Evolutionary conservation across 2,113 vertebrate genomes (phyloP), one percentile per base, ranked within the genome.

Genomic region (Leptodactylus fuscus): DNA sequence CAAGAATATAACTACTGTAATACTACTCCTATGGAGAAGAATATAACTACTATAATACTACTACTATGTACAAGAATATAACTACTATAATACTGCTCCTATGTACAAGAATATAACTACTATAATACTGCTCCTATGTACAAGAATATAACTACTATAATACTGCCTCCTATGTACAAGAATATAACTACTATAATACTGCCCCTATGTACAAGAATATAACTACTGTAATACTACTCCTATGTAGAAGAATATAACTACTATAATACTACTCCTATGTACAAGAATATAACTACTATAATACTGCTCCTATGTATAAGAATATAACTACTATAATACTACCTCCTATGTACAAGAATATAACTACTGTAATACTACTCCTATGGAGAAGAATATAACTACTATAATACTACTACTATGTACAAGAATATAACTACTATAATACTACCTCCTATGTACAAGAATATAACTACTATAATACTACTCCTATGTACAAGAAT

Each of bases 281-380:
- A 60, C 55, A 60, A 60, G 55, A 60, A 60, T 60, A 60, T 60
- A 60, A 60, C 55, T 60, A 27, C 55, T 60, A 60, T 60, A 60
- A 60, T 60, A 60, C 55, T 60, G 55, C 55, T 9, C 55, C 55
- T 60, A 60, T 60, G 55, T 60, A 60, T 1, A 60, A 60, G 55
- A 27, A 60, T 60, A 60, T 60, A 60, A 27, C 55, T 60, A 60
- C 55, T 60, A 60, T 60, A 60, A 60, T 60, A 60, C 55, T 60
- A 24, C 55, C 6, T 11, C 55, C 55, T 60, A 51, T 20, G 15
- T 51, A 51, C 49, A 51, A 51, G 49, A 51, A 51, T 51, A 51
- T 51, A 51, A 51, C 24, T 60, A 27, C 55, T 60, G 27, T 60
- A 60, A 60, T 60, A 60, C 55, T 60, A 24, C n/a, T 12, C 55